Conservation (phyloP, 2,888 invertebrate species). For the Drepana falcataria region DNA sequence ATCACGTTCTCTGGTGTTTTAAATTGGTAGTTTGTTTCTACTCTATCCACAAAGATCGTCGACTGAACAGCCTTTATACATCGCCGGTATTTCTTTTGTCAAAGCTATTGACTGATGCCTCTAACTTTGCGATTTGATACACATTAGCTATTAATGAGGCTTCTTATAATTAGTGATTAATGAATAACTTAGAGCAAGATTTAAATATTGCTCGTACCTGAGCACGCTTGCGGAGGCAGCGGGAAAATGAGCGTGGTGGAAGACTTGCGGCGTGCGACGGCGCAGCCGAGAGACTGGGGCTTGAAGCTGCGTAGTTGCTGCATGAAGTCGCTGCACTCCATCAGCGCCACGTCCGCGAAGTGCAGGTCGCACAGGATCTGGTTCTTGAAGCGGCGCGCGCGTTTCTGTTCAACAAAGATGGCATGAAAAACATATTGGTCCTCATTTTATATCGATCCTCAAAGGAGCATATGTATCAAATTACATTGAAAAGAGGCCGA, state of each 20-base stretch:
- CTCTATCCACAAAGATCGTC: neutral
- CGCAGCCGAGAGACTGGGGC: slow-evolving; percentile 96
- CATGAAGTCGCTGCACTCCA: slow-evolving; percentile 98
- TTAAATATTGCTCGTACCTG: slow-evolving; percentile 78
- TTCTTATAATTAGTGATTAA: too few relatives aligned
- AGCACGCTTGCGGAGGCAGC: slow-evolving; percentile 95
- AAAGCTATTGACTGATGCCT: neutral
- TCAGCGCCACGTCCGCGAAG: slow-evolving; percentile 97
- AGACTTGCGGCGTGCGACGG: slow-evolving; percentile 94
- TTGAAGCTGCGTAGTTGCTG: slow-evolving; percentile 97
- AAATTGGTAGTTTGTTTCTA: neutral
- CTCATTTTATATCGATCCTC: too few relatives aligned
- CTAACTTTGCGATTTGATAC: neutral
- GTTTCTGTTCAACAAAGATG: slow-evolving; percentile 55
- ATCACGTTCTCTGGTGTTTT: neutral
- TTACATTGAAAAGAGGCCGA: too few relatives aligned
- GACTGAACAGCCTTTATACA: neutral
- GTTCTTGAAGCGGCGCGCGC: slow-evolving; percentile 86
- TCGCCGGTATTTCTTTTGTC: neutral
- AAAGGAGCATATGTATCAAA: too few relatives aligned
- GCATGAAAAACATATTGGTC: too few relatives aligned
- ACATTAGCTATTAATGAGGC: too few relatives aligned
- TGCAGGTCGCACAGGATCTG: slow-evolving; percentile 97
- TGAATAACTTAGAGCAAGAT: too few relatives aligned
- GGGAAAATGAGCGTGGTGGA: slow-evolving; percentile 96